Conservation (phyloP, 2,888 invertebrate species). For the Nomada ruficornis region DNA sequence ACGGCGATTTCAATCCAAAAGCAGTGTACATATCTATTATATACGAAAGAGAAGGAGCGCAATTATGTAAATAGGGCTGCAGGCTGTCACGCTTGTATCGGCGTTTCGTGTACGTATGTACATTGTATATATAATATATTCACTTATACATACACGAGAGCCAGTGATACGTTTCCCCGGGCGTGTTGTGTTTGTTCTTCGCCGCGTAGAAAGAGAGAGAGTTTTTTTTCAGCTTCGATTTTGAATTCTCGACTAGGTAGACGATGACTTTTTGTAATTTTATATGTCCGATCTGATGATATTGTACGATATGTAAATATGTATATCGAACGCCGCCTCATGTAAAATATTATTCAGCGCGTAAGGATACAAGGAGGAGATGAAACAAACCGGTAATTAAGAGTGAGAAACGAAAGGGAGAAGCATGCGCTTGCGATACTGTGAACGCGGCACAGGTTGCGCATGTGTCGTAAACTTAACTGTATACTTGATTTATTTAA, state of each 20-base stretch:
- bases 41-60: constrained; percentile 38
- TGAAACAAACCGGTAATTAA: constrained; percentile 50
- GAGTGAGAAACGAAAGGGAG: constrained; percentile 57
- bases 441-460: constrained; percentile 45
- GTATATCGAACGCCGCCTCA: constrained; percentile 83
- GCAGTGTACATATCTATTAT: constrained; percentile 67
- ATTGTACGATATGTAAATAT: constrained; percentile 84
- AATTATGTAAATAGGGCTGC: constrained; percentile 67
- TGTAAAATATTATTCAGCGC: constrained; percentile 82
- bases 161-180: constrained; percentile 6
- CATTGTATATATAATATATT: constrained; percentile 40
- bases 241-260: constrained; percentile 75
- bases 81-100: constrained; percentile 53
- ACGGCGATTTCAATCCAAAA: constrained; percentile 49
- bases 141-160: constrained; percentile 30
- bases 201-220: constrained; percentile 54
- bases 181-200: constrained; percentile 4
- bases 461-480: constrained; percentile 76
- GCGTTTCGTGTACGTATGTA: constrained; percentile 60
- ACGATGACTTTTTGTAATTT: constrained; percentile 84
- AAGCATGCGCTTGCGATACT: constrained; percentile 52
- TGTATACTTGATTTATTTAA: constrained; percentile 84
- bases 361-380: constrained; percentile 50
- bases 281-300: constrained; percentile 81
- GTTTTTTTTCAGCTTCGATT: constrained; percentile 67